These are phyloP conservation scores for Drosophila seguyi DNA, from an alignment of 1,140 invertebrate genomes.

Conservation along the genomic window DNA sequence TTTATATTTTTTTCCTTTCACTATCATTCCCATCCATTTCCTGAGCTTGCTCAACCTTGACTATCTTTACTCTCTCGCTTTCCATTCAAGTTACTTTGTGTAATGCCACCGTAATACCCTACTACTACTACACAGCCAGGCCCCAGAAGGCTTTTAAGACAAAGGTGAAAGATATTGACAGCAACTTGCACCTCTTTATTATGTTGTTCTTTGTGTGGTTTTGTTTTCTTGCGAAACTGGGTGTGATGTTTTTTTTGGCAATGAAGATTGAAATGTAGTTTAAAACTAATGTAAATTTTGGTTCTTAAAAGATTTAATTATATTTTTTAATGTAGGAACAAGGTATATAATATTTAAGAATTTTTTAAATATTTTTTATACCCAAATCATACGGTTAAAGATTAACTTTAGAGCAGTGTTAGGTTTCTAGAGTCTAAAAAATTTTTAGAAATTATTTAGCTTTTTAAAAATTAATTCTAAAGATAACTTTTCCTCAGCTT, in stretches of 20 bases:
- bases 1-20: slow-evolving; percentile 45
- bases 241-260: not conserved
- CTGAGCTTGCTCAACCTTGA: slow-evolving; percentile 42
- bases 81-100: slow-evolving; percentile 21
- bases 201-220: not conserved
- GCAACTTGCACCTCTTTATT: not conserved
- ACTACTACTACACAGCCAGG: slow-evolving; percentile 18
- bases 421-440: not conserved
- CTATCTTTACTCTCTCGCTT: slow-evolving; percentile 27
- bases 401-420: not conserved
- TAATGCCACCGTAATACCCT: slow-evolving; percentile 48
- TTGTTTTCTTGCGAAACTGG: not conserved
- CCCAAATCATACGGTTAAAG: not conserved
- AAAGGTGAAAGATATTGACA: slow-evolving; percentile 15
- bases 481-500: too few species aligned
- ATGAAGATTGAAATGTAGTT: not conserved
- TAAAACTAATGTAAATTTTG: too few species aligned
- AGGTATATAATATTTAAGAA: not conserved
- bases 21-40: slow-evolving; percentile 30
- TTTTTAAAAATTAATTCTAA: too few species aligned
- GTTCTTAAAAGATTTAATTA: not conserved
- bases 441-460: too few species aligned
- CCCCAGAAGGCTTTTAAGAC: slow-evolving; percentile 7
- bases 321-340: not conserved
- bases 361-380: not conserved